Evolutionary conservation across 2,113 vertebrate species (phyloP).

Genomic region (Gambusia holbrooki): DNA sequence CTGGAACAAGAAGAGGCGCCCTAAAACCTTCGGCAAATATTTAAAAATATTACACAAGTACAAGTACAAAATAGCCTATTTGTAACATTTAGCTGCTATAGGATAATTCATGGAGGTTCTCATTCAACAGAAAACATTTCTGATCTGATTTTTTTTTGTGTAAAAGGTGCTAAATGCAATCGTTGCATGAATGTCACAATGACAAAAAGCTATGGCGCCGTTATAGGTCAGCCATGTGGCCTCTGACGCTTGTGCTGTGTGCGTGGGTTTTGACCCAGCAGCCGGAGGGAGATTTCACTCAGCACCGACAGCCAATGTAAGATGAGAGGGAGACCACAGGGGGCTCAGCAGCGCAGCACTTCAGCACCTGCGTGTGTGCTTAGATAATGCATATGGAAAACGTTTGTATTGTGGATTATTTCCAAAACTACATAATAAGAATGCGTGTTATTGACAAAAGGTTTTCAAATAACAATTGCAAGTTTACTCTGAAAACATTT

Average conservation of each 20-base stretch:
- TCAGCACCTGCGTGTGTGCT: not conserved
- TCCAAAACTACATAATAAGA: not conserved
- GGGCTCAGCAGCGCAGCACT: not conserved
- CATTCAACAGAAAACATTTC: too few relatives aligned
- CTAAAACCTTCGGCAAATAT: not conserved
- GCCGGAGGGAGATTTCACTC: slow-evolving; percentile 35
- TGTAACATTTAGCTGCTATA: not conserved
- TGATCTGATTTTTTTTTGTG: too few relatives aligned
- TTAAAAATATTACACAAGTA: not conserved
- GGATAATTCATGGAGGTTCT: not conserved
- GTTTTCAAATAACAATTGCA: too few relatives aligned
- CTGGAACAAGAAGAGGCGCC: slow-evolving; percentile 60
- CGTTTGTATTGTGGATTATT: not conserved
- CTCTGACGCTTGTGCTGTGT: not conserved
- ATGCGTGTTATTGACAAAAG: not conserved
- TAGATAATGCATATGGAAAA: not conserved
- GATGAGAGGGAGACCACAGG: slow-evolving; percentile 32
- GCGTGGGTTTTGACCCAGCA: slow-evolving; percentile 14
- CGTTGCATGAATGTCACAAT: not conserved
- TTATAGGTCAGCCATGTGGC: slow-evolving; percentile 1
- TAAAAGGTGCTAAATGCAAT: too few relatives aligned
- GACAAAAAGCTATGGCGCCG: not conserved
- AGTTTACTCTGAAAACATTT: not conserved
- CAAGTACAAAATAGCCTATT: not conserved
- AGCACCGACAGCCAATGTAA: slow-evolving; percentile 24